Conservation (phyloP, 2,888 invertebrate species). For the Ypsolopha sequella region DNA sequence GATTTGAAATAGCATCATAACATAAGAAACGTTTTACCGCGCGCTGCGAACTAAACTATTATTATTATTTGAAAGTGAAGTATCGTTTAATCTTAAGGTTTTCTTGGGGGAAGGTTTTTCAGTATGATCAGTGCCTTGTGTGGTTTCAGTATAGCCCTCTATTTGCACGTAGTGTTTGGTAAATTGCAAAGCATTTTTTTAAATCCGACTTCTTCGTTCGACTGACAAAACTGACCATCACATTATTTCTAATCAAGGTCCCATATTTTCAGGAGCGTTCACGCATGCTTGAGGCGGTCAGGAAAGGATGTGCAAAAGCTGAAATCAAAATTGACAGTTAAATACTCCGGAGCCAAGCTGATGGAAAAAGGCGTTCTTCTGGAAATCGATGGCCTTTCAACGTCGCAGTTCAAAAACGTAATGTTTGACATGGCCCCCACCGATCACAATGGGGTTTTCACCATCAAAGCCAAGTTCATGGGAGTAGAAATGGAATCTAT, state of each 20-base stretch:
- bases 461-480: constrained; percentile 80
- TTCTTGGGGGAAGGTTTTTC: too few species aligned
- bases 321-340: constrained; percentile 71
- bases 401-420: constrained; percentile 80
- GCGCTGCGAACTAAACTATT: too few species aligned
- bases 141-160: not conserved
- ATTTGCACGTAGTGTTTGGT: not conserved
- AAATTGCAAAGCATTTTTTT: too few species aligned
- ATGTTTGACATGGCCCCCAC: constrained; percentile 80
- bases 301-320: constrained; percentile 66
- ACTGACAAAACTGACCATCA: not conserved
- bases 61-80: too few species aligned
- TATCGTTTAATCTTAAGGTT: too few species aligned
- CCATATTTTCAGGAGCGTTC: constrained; percentile 60
- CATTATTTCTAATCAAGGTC: not conserved
- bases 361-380: constrained; percentile 79
- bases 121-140: too few species aligned
- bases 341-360: constrained; percentile 77
- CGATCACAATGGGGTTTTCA: constrained; percentile 75
- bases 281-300: constrained; percentile 58
- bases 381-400: constrained; percentile 76
- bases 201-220: not conserved
- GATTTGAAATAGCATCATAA: too few species aligned
- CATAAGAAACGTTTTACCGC: too few species aligned
- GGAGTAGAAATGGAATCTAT: constrained; percentile 81